Conservation (phyloP, 2,888 invertebrate species). For the Taenaris catops region DNA sequence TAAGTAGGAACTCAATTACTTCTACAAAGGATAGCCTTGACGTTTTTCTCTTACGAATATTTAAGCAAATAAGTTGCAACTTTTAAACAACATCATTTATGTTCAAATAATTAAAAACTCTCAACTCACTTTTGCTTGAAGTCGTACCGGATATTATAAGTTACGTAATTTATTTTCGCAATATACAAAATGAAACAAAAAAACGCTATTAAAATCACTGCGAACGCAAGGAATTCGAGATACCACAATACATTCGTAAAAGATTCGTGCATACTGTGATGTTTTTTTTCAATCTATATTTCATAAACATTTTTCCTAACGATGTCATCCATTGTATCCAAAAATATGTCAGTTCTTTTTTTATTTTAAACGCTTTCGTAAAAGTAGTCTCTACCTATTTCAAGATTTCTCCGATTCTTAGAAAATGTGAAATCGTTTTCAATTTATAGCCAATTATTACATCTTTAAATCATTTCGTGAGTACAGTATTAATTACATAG, state of each 20-base stretch:
- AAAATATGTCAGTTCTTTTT: conserved; percentile 1
- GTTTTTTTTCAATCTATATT: conserved; percentile 9
- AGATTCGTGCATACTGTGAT: conserved; percentile 42
- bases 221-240: conserved; percentile 55
- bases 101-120: background rate
- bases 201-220: conserved; percentile 39
- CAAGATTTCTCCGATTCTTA: conserved; percentile 5
- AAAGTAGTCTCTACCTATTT: background rate
- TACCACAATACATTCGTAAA: conserved; percentile 59
- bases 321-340: background rate
- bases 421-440: conserved; percentile 6
- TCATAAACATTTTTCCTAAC: background rate
- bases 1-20: no score
- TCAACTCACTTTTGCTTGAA: conserved; percentile 50
- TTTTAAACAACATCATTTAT: no score
- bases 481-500: background rate
- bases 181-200: conserved; percentile 54
- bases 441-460: background rate
- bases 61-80: background rate
- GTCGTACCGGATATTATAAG: conserved; percentile 44
- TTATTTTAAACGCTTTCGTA: background rate
- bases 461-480: conserved; percentile 3
- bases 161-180: conserved; percentile 40
- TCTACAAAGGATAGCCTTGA: no score
- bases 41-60: no score